Evolutionary conservation across 2,113 vertebrate genomes (phyloP), one percentile per base, ranked within the genome.

Genomic region (Zonotrichia leucophrys): DNA sequence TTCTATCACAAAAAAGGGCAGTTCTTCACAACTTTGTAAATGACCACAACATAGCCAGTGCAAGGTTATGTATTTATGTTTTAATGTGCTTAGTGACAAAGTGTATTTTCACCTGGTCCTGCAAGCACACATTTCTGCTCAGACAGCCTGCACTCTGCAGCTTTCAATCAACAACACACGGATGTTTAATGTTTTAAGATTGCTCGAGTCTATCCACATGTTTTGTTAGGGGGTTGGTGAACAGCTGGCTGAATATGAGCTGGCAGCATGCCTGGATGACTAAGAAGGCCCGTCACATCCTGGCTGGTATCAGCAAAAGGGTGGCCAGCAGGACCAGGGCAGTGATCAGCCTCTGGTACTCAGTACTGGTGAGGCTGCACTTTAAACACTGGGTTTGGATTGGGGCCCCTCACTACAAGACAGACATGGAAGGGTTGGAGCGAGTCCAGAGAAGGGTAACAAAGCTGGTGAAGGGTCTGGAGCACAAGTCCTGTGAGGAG

Each of bases 181-280:
- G 31, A 66, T 2, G 0, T 0, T n/a, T 11, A 50, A 42, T 33
- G 25, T 41, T 6, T 1, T 37, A 55, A 52, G 33, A 50, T 27
- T 15, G 8, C 25, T 62, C 15, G 2, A 53, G 33, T 18, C 33
- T 53, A 16, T 37, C 28, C 67, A 28, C 3, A 6, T 3, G 12
- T 79, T 89, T 47, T 58, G 14, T 23, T 62, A 31, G 5, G 19
- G 4, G 1, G 33, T 8, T 55, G 55, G 33, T 58, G 1, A 2
- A 52, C n/a, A 55, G 55, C 17, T 7, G 4, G 24, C n/a, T 62
- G 30, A 70, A 47, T 3, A n/a, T 3, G 52, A 75, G 70, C 35
- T 35, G 31, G 42, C 27, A 73, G 59, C 27, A 28, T 20, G 85
- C 27, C 52, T 13, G 53, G 68, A 11, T 39, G 68, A 62, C 21